Base-by-base conservation (phyloP, 1,140 invertebrate genomes). In the Formica exsecta region DNA sequence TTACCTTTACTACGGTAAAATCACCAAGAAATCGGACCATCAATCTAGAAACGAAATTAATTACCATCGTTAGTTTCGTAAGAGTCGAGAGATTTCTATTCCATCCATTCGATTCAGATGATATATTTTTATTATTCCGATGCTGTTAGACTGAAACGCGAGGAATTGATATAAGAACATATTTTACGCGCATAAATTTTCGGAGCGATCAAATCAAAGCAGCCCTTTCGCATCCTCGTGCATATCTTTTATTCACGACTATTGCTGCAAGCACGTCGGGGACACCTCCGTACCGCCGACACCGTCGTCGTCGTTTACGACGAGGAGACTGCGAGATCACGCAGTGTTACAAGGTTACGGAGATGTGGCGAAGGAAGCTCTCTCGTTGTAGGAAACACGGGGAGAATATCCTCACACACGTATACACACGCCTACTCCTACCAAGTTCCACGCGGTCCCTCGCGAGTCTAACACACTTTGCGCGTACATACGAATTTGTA, bases 241-340 rank as follows among this genome's bases (percentile, higher is more conserved):
- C 2, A 9, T 48, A 83, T 61, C 54, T 83, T 61, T 83, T 61
- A 61, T 74, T 73, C 54, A 74, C 77, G 22, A 70, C 25, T 61
- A 83, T 44, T 61, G 79, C 79, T 83, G 54, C 79, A 61, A 83
- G 68, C 68, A 83, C 68, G 79, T 74, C 79, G 54, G 79, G 44
- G 66, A 73, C 36, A 29, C 32, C 38, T 25, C 13, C 62, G 74
- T 62, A 59, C 61, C 61, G 29, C n/a, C 75, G 29, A 32, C 75
- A 61, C n/a, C 29, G 41, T 25, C 61, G 41, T 51, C 61, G 62
- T 77, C 59, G 44, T 66, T 66, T 13, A 54, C 77, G 77, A 80
- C 66, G 79, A 74, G 54, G 25, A 83, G 41, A 48, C 68, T 36
- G 65, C 79, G 79, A 44, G 68, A 83, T 61, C 68, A 38, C 68